A percentile compares a stretch with the other conserved stretches of the same genome.
phyloP scores from a whole-genome alignment of 2,888 invertebrate species.

The Parascotia fuliginaria region DNA sequence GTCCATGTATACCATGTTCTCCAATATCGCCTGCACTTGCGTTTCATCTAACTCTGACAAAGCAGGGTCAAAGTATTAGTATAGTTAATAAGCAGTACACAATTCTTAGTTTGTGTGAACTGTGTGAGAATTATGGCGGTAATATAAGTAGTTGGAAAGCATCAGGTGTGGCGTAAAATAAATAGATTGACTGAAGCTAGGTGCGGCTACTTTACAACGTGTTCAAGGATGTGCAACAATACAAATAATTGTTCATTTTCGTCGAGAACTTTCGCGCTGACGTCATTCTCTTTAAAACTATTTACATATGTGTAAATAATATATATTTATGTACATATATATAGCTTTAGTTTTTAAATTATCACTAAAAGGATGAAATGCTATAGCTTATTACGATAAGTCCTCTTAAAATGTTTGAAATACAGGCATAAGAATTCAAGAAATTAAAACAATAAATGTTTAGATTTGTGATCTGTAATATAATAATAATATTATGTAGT shows the following conservation, averaged over 20 bases:
- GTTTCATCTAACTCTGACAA: conserved; percentile 78
- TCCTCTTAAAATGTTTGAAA: too few species aligned
- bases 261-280: neutral
- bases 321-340: neutral
- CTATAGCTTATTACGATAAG: too few species aligned
- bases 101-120: conserved; percentile 5
- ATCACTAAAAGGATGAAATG: too few species aligned
- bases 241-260: neutral
- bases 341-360: too few species aligned
- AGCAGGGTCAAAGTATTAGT: conserved; percentile 59
- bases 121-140: conserved; percentile 13
- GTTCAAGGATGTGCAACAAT: neutral
- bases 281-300: neutral
- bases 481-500: too few species aligned
- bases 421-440: too few species aligned
- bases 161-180: conserved; percentile 11
- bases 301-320: too few species aligned
- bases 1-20: conserved; percentile 66
- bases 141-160: conserved; percentile 9
- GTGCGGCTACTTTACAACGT: conserved; percentile 1
- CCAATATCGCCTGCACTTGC: conserved; percentile 77
- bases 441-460: too few species aligned
- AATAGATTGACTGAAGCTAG: conserved; percentile 8
- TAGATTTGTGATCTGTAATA: too few species aligned
- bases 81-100: conserved; percentile 64